Evolutionary conservation across 2,888 invertebrate genomes (phyloP).

Genomic region (Clistopyga incitator): DNA sequence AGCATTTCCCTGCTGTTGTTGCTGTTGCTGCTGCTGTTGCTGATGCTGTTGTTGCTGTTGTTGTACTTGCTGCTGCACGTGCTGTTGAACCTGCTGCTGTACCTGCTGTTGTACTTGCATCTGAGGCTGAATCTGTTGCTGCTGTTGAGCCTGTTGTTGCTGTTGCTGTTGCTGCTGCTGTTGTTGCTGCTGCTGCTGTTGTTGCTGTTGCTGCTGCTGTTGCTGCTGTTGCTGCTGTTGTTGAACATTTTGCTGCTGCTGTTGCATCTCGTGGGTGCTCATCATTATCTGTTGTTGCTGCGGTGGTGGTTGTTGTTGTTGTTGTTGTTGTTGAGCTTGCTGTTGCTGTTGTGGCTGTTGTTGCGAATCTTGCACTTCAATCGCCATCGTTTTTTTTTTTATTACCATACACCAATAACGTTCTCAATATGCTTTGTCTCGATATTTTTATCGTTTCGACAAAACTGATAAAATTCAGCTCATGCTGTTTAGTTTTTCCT

Average conservation of each 20-base stretch:
- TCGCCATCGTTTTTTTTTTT: slow-evolving; percentile 59
- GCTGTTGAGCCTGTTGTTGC: slow-evolving; percentile 74
- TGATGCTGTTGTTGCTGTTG: slow-evolving; percentile 77
- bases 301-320: slow-evolving; percentile 71
- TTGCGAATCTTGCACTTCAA: slow-evolving; percentile 73
- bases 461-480: neutral
- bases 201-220: slow-evolving; percentile 79
- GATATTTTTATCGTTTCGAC: slow-evolving; percentile 20
- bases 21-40: slow-evolving; percentile 70
- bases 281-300: slow-evolving; percentile 78
- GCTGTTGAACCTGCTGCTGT: slow-evolving; percentile 74
- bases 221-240: slow-evolving; percentile 78
- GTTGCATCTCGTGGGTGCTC: slow-evolving; percentile 80
- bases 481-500: slow-evolving; percentile 44
- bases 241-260: slow-evolving; percentile 80
- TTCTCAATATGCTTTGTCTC: neutral
- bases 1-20: slow-evolving; percentile 76
- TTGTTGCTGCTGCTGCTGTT: slow-evolving; percentile 77
- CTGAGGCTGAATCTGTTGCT: slow-evolving; percentile 71
- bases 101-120: slow-evolving; percentile 68
- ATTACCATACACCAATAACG: slow-evolving; percentile 32
- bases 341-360: slow-evolving; percentile 79
- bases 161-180: slow-evolving; percentile 82
- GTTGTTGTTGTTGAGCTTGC: slow-evolving; percentile 73
- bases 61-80: slow-evolving; percentile 75